Evolutionary conservation across 2,113 vertebrate genomes (phyloP).

Genomic region (Symphodus melops): DNA sequence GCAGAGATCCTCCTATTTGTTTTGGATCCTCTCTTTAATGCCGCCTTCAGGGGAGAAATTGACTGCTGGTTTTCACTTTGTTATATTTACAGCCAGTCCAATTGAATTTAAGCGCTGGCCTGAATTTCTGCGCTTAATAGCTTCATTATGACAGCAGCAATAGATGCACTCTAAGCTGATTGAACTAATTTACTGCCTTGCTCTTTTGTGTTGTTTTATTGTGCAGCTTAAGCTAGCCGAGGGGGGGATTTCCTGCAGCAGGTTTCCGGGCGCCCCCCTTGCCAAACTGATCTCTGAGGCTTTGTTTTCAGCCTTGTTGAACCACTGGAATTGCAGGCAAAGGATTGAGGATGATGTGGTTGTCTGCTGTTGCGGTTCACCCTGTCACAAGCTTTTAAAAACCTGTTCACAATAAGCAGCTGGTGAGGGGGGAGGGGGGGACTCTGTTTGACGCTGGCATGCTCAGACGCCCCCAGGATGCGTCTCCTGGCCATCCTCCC

Average conservation of each 20-base stretch:
- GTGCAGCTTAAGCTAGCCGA: slow-evolving; percentile 39
- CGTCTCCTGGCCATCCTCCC: slow-evolving; percentile 39
- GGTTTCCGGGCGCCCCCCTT: slow-evolving; percentile 37
- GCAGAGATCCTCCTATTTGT: slow-evolving; percentile 37
- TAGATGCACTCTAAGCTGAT: slow-evolving; percentile 46
- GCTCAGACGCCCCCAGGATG: slow-evolving; percentile 60
- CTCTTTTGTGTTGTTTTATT: slow-evolving; percentile 50
- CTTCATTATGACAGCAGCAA: slow-evolving; percentile 43
- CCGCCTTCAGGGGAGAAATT: slow-evolving; percentile 5
- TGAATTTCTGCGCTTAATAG: slow-evolving; percentile 44
- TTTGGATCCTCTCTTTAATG: slow-evolving; percentile 30
- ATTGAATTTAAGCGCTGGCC: slow-evolving; percentile 30
- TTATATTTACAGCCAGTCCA: slow-evolving; percentile 30
- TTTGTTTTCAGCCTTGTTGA: slow-evolving; percentile 61
- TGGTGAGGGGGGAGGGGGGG: slow-evolving; percentile 58
- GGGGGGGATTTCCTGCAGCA: slow-evolving; percentile 48
- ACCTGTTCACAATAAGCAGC: slow-evolving; percentile 62
- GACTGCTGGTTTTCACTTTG: slow-evolving; percentile 11
- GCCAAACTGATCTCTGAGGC: slow-evolving; percentile 59
- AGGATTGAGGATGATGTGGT: slow-evolving; percentile 59
- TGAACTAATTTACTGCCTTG: slow-evolving; percentile 57
- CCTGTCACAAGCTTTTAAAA: slow-evolving; percentile 75
- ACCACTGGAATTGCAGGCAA: slow-evolving; percentile 42
- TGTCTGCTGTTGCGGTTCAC: slow-evolving; percentile 55
- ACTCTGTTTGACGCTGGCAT: slow-evolving; percentile 40